A percentile compares a stretch with the other conserved stretches of the same genome.
Evolutionary conservation across 2,113 vertebrate species (phyloP).

Genomic region (Gambusia holbrooki): DNA sequence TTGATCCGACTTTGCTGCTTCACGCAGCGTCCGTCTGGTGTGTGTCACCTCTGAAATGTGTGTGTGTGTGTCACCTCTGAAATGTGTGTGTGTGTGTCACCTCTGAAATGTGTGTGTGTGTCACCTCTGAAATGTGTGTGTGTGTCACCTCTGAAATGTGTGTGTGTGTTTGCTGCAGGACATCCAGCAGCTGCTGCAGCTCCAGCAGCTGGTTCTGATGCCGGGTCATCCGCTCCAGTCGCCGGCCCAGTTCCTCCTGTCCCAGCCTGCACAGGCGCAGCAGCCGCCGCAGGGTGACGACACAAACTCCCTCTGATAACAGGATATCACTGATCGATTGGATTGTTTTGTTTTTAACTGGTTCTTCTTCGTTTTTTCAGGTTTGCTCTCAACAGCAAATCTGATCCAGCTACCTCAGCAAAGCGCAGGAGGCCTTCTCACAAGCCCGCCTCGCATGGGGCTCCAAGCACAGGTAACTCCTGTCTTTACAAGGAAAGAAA

Average conservation of each 20-base stretch:
- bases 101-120: no score
- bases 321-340: neutral
- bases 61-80: neutral
- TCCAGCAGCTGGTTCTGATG: conserved; percentile 90
- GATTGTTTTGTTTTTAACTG: neutral
- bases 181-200: conserved; percentile 91
- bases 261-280: conserved; percentile 85
- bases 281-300: conserved; percentile 85
- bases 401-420: conserved; percentile 96
- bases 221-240: conserved; percentile 89
- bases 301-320: no score
- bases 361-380: conserved; percentile 55
- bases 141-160: no score
- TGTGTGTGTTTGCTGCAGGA: conserved; percentile 71
- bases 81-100: no score
- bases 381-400: conserved; percentile 89
- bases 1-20: no score
- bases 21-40: neutral
- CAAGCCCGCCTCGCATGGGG: conserved; percentile 84
- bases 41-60: no score
- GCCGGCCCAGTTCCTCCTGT: conserved; percentile 90
- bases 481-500: no score
- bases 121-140: no score
- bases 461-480: conserved; percentile 86
- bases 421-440: conserved; percentile 86